Conservation (phyloP, 2,113 vertebrate species). For the Arenaria interpres region DNA sequence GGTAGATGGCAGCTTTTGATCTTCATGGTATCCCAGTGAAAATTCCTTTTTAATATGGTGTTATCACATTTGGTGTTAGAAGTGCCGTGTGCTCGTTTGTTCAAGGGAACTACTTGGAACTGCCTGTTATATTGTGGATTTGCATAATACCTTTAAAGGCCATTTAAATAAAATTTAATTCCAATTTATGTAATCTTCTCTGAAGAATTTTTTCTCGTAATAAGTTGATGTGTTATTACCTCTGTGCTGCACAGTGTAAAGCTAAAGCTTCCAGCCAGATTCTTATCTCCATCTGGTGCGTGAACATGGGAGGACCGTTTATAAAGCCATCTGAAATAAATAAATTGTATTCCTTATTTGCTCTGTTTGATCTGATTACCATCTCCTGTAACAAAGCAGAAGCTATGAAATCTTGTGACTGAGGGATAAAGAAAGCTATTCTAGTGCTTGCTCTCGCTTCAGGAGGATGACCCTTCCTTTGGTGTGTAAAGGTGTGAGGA, state of each 20-base stretch:
- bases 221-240: neutral
- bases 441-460: neutral
- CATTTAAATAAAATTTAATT: slow-evolving; percentile 54
- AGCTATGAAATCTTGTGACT: neutral
- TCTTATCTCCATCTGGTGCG: slow-evolving; percentile 24
- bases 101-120: neutral
- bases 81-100: neutral
- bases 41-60: neutral
- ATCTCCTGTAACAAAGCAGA: neutral
- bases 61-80: neutral
- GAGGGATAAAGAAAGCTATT: neutral
- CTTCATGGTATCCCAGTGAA: neutral
- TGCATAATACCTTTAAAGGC: slow-evolving; percentile 22
- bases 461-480: neutral
- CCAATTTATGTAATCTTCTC: neutral
- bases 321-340: slow-evolving; percentile 49
- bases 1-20: neutral
- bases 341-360: slow-evolving; percentile 24
- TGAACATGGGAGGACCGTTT: slow-evolving; percentile 2
- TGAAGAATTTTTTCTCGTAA: neutral
- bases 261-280: slow-evolving; percentile 11
- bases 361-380: neutral
- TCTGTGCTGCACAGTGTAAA: neutral
- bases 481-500: neutral
- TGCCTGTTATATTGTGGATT: neutral